Conservation (phyloP, 2,888 invertebrate species). For the Helleia helle region DNA sequence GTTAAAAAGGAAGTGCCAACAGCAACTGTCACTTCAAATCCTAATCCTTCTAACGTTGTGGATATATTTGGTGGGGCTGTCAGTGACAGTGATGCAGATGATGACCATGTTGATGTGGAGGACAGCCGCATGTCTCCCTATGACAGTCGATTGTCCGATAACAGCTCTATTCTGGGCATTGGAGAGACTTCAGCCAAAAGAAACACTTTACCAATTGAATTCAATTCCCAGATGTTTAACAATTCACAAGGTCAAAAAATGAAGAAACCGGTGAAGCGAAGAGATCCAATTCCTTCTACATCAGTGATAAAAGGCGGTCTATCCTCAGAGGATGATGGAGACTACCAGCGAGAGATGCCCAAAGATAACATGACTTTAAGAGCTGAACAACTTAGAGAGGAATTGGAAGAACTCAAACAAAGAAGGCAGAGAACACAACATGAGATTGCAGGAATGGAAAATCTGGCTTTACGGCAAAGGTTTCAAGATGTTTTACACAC, state of each 20-base stretch:
- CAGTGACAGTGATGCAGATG: conserved; percentile 89
- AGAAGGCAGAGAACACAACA: conserved; percentile 85
- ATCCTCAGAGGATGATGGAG: conserved; percentile 10
- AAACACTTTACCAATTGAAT: conserved; percentile 36
- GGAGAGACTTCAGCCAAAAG: conserved; percentile 24
- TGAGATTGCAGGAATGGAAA: conserved; percentile 89
- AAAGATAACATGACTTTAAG: conserved; percentile 74
- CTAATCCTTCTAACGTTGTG: conserved; percentile 47
- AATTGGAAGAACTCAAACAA: conserved; percentile 83
- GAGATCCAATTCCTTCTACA: conserved; percentile 2
- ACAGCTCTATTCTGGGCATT: conserved; percentile 40
- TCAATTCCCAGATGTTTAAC: conserved; percentile 49
- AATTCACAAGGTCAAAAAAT: not conserved
- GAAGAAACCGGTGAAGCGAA: not conserved
- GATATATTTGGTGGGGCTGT: conserved; percentile 95
- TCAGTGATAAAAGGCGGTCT: conserved; percentile 3
- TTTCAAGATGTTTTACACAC: conserved; percentile 88
- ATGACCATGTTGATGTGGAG: conserved; percentile 87
- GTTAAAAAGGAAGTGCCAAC: conserved; percentile 26
- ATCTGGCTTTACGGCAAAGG: conserved; percentile 87
- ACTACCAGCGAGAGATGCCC: conserved; percentile 22
- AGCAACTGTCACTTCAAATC: conserved; percentile 16
- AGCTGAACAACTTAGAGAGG: conserved; percentile 81
- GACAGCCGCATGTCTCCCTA: conserved; percentile 84
- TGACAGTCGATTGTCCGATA: conserved; percentile 78